Base-by-base conservation (phyloP, 2,113 vertebrate species). In the Sinosuthora webbiana region DNA sequence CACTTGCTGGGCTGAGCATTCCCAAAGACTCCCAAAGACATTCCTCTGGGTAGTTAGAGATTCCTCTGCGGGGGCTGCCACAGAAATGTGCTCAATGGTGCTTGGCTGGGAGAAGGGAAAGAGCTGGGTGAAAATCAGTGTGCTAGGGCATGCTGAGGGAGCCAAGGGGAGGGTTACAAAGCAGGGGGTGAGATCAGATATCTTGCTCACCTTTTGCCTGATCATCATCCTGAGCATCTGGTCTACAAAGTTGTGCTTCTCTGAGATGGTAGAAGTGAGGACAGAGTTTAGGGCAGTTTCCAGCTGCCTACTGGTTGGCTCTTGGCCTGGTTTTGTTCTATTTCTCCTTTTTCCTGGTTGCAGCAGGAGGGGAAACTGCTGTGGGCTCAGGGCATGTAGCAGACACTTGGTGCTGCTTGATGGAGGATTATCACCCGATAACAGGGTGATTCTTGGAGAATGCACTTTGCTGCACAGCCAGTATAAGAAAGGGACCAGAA, bases 401-500 rank as follows among this genome's bases (percentile, higher is more conserved):
- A 78, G 75, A 77, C 75, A 63, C 84, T 90, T 77, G 47, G 31
- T 87, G 75, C 59, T 67, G 68, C 93, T 83, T 67, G 87, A 2
- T 85, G 62, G 37, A 94, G 91, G 87, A 95, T 95, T 96, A 91
- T 85, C 89, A 85, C 89, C 78, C 0, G 23, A 80, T 94, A 94
- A 56, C 33, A 31, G 27, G 55, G 73, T 75, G 59, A 50, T 94
- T 83, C 70, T 85, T 87, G 63, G 59, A 91, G 84, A 85, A 94
- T 6, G 41, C 57, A 53, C 87, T 94, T 93, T 41, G 45, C 62
- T 92, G 52, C 69, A 63, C 52, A 77, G 33, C 16, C 17, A 21
- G 15, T 47, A 10, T 33, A 44, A 49, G 37, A 83, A 47, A 87
- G 25, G 81, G 39, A 74, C 42, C 35, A 74, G 75, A 87, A 86